Conservation (phyloP, 2,113 vertebrate species). For the Acrocephalus arundinaceus region DNA sequence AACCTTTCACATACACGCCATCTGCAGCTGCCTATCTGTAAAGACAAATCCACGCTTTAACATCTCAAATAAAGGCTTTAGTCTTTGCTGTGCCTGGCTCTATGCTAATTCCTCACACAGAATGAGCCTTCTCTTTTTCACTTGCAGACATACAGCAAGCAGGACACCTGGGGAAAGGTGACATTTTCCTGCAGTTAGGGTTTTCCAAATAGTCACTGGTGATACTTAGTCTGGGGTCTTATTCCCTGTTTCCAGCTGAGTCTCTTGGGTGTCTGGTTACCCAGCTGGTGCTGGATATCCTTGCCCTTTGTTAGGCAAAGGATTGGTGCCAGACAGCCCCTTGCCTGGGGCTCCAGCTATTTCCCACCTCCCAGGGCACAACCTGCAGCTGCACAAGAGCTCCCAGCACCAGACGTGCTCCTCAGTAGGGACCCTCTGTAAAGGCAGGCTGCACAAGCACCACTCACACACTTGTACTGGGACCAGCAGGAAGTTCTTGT, state of each 20-base stretch:
- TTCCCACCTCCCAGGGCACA: neutral
- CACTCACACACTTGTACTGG: rapidly evolving
- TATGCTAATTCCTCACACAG: neutral
- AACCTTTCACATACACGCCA: conserved; percentile 55
- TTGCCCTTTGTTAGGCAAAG: neutral
- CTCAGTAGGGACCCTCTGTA: neutral
- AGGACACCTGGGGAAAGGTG: neutral
- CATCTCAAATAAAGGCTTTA: conserved; percentile 77
- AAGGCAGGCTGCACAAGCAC: neutral
- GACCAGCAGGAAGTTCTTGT: neutral
- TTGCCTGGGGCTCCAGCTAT: neutral
- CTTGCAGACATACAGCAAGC: neutral
- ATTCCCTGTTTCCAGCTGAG: neutral
- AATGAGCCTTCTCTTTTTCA: neutral
- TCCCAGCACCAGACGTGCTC: neutral
- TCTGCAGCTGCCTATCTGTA: conserved; percentile 68
- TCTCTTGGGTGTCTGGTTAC: neutral
- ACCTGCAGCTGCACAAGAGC: neutral
- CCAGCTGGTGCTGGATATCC: neutral
- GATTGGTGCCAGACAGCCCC: neutral
- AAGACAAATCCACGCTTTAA: conserved; percentile 73
- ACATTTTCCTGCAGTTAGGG: neutral
- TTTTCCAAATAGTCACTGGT: neutral
- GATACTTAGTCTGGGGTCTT: neutral
- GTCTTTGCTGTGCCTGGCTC: conserved; percentile 39